These are phyloP conservation scores for Characodon lateralis DNA, from an alignment of 2,797 vertebrate species.

Conservation along the genomic window DNA sequence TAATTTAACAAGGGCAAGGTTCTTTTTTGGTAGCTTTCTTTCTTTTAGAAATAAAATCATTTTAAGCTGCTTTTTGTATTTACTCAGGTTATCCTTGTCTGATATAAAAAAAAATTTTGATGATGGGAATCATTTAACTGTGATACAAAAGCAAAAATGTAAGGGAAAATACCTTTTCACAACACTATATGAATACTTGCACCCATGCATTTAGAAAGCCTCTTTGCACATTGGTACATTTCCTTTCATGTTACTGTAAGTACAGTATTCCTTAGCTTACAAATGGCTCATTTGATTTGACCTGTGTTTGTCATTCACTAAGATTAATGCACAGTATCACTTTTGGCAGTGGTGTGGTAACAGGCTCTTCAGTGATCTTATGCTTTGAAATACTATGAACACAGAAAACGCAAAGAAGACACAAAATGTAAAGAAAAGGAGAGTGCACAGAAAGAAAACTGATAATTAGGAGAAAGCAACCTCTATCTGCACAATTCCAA, in stretches of 20 bases:
- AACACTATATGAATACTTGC: not conserved
- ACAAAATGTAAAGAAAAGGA: not conserved
- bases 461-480: constrained; percentile 19
- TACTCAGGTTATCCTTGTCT: not conserved
- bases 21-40: not conserved
- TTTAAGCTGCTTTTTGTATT: not conserved
- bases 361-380: not conserved
- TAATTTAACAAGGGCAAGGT: not conserved
- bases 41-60: not conserved
- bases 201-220: not conserved
- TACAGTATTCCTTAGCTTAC: constrained; percentile 6
- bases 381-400: constrained; percentile 2
- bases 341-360: constrained; percentile 17
- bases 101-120: not conserved
- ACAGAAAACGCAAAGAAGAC: not conserved
- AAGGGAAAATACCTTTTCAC: not conserved
- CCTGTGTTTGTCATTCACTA: constrained; percentile 37
- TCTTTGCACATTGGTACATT: not conserved
- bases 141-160: not conserved
- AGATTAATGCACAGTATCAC: not conserved
- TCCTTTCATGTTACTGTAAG: not conserved
- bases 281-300: constrained; percentile 19
- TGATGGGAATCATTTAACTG: not conserved
- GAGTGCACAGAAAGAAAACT: constrained; percentile 1
- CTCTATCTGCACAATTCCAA: constrained; percentile 27